Percentiles rank a stretch among this genome's conserved stretches.
Evolutionary conservation across 2,888 invertebrate genomes (phyloP).

Genomic region (Globia sparganii): DNA sequence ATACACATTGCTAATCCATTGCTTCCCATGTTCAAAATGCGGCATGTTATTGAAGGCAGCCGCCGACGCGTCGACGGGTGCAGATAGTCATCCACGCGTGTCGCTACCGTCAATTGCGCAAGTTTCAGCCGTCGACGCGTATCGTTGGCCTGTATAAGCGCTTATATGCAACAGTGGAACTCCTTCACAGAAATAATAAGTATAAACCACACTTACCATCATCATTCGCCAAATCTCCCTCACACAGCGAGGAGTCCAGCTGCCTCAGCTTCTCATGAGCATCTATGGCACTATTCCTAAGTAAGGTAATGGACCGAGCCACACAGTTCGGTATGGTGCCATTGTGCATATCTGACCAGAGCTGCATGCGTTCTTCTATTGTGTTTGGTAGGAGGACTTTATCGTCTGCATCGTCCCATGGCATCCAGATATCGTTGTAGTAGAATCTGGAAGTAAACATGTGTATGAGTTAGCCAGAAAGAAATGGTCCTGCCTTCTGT

Average conservation of each 20-base stretch:
- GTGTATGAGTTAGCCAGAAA: background rate
- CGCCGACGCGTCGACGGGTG: no score
- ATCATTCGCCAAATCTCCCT: conserved; percentile 83
- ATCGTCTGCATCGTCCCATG: conserved; percentile 92
- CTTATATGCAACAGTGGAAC: background rate
- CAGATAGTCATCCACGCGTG: no score
- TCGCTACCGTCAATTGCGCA: no score
- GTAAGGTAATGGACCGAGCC: conserved; percentile 77
- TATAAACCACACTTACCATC: conserved; percentile 76
- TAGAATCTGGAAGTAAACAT: conserved; percentile 87
- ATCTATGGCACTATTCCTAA: conserved; percentile 84
- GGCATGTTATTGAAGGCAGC: no score
- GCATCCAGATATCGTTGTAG: conserved; percentile 92
- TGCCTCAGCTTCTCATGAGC: conserved; percentile 82
- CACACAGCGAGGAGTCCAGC: conserved; percentile 84
- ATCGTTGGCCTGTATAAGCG: no score
- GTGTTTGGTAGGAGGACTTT: conserved; percentile 88
- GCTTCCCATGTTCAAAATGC: no score
- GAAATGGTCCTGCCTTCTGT: background rate
- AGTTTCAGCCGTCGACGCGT: no score
- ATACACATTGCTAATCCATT: no score
- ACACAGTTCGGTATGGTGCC: conserved; percentile 82
- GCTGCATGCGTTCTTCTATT: conserved; percentile 86
- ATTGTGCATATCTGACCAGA: conserved; percentile 86
- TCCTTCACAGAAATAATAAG: background rate